A percentile compares a stretch with the other conserved stretches of the same genome.
phyloP scores from a whole-genome alignment of 2,888 invertebrate genomes.

The Pristionchus exspectatus region DNA sequence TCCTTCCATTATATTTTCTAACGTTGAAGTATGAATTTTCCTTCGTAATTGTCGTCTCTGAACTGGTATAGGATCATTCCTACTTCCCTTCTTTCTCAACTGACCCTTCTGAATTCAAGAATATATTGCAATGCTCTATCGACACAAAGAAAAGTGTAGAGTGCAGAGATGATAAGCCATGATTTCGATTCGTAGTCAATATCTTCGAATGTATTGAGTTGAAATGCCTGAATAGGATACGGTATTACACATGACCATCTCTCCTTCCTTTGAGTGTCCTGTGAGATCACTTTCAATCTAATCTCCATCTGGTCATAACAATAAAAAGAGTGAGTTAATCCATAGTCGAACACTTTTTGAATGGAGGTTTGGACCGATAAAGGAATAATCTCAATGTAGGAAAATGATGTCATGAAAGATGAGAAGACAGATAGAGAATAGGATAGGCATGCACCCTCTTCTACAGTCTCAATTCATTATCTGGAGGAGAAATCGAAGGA shows the following conservation, averaged over 20 bases:
- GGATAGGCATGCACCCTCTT: constrained; percentile 14
- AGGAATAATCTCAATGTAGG: not conserved
- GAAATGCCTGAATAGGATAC: constrained; percentile 68
- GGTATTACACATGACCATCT: not conserved
- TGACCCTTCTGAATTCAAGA: constrained; percentile 71
- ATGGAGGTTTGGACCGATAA: not conserved
- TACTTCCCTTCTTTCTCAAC: constrained; percentile 2
- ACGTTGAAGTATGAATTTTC: constrained; percentile 67
- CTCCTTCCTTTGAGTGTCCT: not conserved
- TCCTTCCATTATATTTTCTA: constrained; percentile 64
- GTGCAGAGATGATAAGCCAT: constrained; percentile 72
- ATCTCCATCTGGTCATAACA: not conserved
- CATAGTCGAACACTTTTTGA: not conserved
- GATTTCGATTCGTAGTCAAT: constrained; percentile 73
- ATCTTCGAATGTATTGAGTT: constrained; percentile 69
- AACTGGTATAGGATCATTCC: not conserved
- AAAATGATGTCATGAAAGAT: constrained; percentile 40
- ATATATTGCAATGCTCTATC: constrained; percentile 74
- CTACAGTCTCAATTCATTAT: not conserved
- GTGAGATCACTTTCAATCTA: not conserved
- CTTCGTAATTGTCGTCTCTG: constrained; percentile 61
- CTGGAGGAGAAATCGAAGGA: not conserved
- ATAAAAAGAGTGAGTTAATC: not conserved
- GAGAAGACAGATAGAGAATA: not conserved
- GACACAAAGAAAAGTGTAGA: constrained; percentile 75